Percentiles rank a stretch among this genome's conserved stretches.
These are phyloP conservation scores for Pomacea maculata DNA, from an alignment of 1,140 invertebrate genomes.

Conservation along the genomic window DNA sequence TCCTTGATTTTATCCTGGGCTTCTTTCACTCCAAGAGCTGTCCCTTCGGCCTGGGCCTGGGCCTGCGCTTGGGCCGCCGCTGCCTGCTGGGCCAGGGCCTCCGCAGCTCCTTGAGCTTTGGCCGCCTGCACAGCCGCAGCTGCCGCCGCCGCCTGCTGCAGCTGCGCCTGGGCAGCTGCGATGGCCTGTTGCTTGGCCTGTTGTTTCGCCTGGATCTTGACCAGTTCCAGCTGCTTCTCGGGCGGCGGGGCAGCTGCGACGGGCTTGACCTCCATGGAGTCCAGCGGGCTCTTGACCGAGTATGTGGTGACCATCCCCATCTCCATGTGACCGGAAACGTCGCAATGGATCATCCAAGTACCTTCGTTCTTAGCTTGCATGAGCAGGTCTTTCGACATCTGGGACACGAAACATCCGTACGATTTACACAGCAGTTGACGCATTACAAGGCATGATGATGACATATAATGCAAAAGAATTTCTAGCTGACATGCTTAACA, in stretches of 20 bases:
- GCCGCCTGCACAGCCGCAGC: not conserved
- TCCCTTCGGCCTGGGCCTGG: not conserved
- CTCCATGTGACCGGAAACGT: conserved; percentile 34
- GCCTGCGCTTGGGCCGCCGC: not conserved
- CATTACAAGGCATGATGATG: too few species aligned
- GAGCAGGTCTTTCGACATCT: conserved; percentile 10
- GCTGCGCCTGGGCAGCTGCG: not conserved
- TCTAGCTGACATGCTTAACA: too few species aligned
- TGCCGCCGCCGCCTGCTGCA: not conserved
- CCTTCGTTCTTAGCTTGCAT: conserved; percentile 49
- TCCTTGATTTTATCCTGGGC: conserved; percentile 10
- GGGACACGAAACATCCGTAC: too few species aligned
- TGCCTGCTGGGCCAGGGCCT: not conserved
- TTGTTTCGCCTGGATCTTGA: conserved; percentile 2
- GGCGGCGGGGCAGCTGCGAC: not conserved
- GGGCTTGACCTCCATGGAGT: conserved; percentile 7
- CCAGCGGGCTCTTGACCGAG: conserved; percentile 14
- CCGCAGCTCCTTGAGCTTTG: not conserved
- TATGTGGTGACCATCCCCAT: conserved; percentile 36
- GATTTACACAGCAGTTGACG: too few species aligned
- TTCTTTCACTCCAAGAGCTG: not conserved
- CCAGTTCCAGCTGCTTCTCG: conserved; percentile 8
- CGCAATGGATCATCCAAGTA: conserved; percentile 48
- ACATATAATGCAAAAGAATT: too few species aligned
- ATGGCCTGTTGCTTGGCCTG: conserved; percentile 3